A percentile compares a stretch with the other conserved stretches of the same genome.
phyloP scores from a whole-genome alignment of 1,140 invertebrate genomes.

The Bombyx mandarina region DNA sequence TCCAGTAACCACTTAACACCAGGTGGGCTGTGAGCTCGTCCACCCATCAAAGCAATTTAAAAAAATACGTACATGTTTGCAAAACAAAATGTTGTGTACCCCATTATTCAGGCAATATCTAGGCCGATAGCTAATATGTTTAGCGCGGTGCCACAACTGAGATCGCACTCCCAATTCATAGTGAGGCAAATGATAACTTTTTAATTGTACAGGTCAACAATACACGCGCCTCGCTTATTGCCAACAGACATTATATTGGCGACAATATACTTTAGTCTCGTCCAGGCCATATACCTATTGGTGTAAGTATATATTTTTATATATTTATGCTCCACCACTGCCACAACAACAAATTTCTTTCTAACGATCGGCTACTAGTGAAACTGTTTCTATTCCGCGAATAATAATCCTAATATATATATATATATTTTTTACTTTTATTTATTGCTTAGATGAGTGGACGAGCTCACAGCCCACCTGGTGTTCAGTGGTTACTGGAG shows the following conservation, averaged over 20 bases:
- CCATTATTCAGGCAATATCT: conserved; percentile 46
- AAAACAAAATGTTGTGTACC: conserved; percentile 22
- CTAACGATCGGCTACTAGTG: no score
- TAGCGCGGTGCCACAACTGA: conserved; percentile 37
- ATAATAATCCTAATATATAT: no score
- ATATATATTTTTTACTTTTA: no score
- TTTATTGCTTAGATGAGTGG: no score
- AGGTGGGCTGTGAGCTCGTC: no score
- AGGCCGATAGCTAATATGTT: conserved; percentile 56
- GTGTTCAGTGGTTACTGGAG: no score
- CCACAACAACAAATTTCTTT: no score
- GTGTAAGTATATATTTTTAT: no score
- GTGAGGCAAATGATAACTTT: conserved; percentile 54
- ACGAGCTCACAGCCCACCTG: no score
- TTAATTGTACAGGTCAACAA: conserved; percentile 55
- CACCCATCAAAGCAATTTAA: not conserved
- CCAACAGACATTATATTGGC: conserved; percentile 17
- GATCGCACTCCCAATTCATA: conserved; percentile 49
- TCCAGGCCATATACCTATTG: not conserved
- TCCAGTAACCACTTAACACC: no score
- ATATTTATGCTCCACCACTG: no score
- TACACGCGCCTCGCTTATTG: conserved; percentile 42
- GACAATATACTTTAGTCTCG: conserved; percentile 1
- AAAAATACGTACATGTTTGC: not conserved
- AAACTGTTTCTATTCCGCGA: no score